phyloP scores from a whole-genome alignment of 2,888 invertebrate species.

The Hemistola chrysoprasaria region DNA sequence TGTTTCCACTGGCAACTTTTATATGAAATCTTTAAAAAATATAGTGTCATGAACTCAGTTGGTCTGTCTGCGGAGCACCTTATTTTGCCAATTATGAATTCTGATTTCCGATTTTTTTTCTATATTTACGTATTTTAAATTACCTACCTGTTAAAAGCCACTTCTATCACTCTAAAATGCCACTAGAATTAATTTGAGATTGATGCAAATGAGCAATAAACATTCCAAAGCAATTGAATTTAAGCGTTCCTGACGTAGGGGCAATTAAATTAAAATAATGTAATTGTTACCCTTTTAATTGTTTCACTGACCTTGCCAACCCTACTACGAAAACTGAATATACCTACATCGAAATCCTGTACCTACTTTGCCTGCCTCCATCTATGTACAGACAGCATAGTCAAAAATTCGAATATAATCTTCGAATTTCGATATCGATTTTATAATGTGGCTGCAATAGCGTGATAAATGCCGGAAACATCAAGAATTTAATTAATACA shows the following conservation, averaged over 20 bases:
- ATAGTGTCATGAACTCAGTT: too few relatives aligned
- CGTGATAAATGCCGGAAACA: conserved; percentile 4
- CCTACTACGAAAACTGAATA: conserved; percentile 48
- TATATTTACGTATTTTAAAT: too few relatives aligned
- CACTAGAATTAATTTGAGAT: conserved; percentile 11
- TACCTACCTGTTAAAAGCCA: neutral
- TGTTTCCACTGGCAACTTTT: too few relatives aligned
- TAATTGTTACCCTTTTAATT: conserved; percentile 26
- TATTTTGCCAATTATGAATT: too few relatives aligned
- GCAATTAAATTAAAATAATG: conserved; percentile 20
- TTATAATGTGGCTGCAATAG: too few relatives aligned
- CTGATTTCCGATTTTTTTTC: too few relatives aligned
- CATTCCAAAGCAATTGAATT: conserved; percentile 20
- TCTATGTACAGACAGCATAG: too few relatives aligned
- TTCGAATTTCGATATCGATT: too few relatives aligned
- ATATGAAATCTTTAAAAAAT: too few relatives aligned
- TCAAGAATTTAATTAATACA: conserved; percentile 6
- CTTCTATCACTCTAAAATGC: neutral
- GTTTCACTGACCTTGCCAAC: conserved; percentile 40
- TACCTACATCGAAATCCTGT: conserved; percentile 20
- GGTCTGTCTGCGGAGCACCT: too few relatives aligned
- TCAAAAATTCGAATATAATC: too few relatives aligned
- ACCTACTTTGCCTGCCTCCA: too few relatives aligned
- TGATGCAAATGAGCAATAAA: conserved; percentile 10
- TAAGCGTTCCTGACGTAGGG: conserved; percentile 20